phyloP scores from a whole-genome alignment of 2,113 vertebrate species.

The Phoxinus phoxinus region DNA sequence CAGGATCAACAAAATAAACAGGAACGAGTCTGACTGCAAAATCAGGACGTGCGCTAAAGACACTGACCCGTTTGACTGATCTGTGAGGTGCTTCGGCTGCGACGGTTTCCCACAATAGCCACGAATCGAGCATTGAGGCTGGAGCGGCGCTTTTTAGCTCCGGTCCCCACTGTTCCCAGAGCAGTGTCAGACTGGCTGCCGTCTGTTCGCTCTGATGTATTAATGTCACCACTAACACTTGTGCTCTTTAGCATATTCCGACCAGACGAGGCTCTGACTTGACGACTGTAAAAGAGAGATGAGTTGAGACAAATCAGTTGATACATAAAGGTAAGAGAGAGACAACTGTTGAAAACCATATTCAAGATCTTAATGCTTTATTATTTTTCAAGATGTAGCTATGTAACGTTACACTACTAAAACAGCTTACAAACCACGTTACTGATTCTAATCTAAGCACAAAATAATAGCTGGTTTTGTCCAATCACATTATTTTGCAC shows the following conservation, averaged over 20 bases:
- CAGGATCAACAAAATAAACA: too few relatives aligned
- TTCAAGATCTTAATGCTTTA: constrained; percentile 4
- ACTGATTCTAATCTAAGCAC: not conserved
- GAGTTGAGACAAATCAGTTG: not conserved
- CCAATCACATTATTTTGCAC: not conserved
- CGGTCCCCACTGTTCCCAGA: constrained; percentile 87
- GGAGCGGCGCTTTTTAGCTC: constrained; percentile 93
- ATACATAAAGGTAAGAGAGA: constrained; percentile 5
- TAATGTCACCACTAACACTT: constrained; percentile 95
- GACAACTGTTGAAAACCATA: not conserved
- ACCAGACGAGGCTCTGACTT: constrained; percentile 86
- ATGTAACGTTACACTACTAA: not conserved
- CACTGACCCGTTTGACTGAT: constrained; percentile 93
- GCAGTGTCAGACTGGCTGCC: constrained; percentile 98
- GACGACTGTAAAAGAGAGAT: constrained; percentile 77
- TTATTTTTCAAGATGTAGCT: not conserved
- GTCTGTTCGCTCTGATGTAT: constrained; percentile 91
- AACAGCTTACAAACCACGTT: not conserved
- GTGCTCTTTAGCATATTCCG: constrained; percentile 95
- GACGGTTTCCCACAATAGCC: constrained; percentile 88
- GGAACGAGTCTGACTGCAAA: too few relatives aligned
- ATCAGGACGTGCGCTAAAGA: too few relatives aligned
- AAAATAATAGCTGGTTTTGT: not conserved
- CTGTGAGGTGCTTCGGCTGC: constrained; percentile 95
- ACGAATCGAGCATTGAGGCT: constrained; percentile 95